These are phyloP conservation scores for Streptopelia turtur DNA, from an alignment of 2,797 vertebrate genomes.

Conservation along the genomic window DNA sequence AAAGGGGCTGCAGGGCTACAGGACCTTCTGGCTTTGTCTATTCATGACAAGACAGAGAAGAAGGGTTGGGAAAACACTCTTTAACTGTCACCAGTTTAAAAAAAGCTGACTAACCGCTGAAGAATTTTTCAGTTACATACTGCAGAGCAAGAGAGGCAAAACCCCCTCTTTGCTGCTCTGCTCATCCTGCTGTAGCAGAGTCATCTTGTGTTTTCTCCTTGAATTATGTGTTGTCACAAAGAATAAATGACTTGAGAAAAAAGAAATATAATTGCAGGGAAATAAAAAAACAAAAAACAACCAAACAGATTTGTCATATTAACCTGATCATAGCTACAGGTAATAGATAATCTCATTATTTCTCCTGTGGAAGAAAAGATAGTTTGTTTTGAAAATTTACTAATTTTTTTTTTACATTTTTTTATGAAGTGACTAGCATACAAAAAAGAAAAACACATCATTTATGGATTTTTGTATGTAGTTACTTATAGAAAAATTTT, in stretches of 20 bases:
- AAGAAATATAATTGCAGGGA: slow-evolving; percentile 70
- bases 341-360: slow-evolving; percentile 34
- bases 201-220: slow-evolving; percentile 63
- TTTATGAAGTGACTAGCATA: not conserved
- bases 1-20: not conserved
- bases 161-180: not conserved
- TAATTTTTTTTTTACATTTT: not conserved
- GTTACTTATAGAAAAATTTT: not conserved
- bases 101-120: slow-evolving; percentile 12
- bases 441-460: not conserved
- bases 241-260: slow-evolving; percentile 72
- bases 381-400: not conserved
- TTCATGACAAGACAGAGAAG: not conserved
- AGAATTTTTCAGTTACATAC: slow-evolving; percentile 32
- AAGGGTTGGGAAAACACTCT: slow-evolving; percentile 9
- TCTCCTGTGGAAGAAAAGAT: not conserved
- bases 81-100: slow-evolving; percentile 45
- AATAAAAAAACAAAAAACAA: not conserved
- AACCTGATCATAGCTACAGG: slow-evolving; percentile 32
- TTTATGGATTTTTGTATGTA: not conserved
- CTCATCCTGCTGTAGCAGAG: slow-evolving; percentile 27
- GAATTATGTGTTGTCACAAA: slow-evolving; percentile 71
- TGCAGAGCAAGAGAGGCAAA: not conserved
- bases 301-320: slow-evolving; percentile 53
- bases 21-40: not conserved